Conservation (phyloP, 2,888 invertebrate genomes). For the Cerastoderma edule region DNA sequence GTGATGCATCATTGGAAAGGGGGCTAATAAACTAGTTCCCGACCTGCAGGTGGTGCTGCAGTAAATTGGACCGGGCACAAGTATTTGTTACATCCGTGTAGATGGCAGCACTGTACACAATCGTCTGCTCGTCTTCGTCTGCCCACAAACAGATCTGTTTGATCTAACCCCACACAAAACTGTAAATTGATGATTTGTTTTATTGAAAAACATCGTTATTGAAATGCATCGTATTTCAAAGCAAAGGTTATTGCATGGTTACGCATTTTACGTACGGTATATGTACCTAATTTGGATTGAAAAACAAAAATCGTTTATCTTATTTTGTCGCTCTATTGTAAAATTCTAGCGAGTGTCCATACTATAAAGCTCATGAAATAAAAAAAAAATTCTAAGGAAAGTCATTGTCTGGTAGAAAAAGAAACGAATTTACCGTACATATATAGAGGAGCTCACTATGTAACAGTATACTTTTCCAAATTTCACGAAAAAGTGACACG, state of each 20-base stretch:
- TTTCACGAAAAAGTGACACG: too few relatives aligned
- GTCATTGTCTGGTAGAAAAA: too few relatives aligned
- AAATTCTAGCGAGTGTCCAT: too few relatives aligned
- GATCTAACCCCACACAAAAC: constrained; percentile 47
- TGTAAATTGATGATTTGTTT: constrained; percentile 5
- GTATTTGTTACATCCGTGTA: constrained; percentile 53
- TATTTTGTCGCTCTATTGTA: too few relatives aligned
- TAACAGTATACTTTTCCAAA: too few relatives aligned
- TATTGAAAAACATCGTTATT: too few relatives aligned
- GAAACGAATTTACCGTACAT: too few relatives aligned
- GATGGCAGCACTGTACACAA: constrained; percentile 44
- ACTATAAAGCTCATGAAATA: too few relatives aligned
- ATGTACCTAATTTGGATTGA: too few relatives aligned
- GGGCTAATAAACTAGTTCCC: not conserved
- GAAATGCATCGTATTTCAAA: not conserved
- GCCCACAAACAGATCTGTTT: constrained; percentile 33
- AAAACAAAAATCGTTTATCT: too few relatives aligned
- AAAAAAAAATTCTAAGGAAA: too few relatives aligned
- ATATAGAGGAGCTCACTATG: too few relatives aligned
- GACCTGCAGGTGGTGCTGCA: constrained; percentile 37
- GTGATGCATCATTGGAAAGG: not conserved
- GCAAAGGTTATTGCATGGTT: not conserved
- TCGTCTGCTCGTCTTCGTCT: constrained; percentile 19
- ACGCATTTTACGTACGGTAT: not conserved
- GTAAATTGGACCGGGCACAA: constrained; percentile 49